A percentile compares a stretch with the other conserved stretches of the same genome.
These are phyloP conservation scores for Clupea harengus DNA, from an alignment of 2,113 vertebrate genomes.

Conservation along the genomic window DNA sequence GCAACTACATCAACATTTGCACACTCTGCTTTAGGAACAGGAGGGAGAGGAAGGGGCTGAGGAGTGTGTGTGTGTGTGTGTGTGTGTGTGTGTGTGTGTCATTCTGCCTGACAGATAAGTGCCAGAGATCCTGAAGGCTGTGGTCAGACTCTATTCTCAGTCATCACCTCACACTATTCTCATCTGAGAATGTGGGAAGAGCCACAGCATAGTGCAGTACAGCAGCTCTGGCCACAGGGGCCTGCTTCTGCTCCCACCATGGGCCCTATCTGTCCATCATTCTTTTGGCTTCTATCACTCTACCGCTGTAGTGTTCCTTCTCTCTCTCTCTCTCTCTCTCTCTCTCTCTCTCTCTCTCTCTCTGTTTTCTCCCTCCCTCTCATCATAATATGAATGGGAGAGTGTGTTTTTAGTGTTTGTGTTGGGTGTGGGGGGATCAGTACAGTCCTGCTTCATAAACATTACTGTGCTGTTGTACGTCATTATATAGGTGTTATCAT, in stretches of 20 bases:
- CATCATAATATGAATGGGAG: background rate
- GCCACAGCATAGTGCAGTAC: background rate
- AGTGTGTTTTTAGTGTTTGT: background rate
- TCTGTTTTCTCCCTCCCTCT: background rate
- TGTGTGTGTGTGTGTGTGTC: background rate
- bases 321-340: slow-evolving; percentile 22
- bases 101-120: slow-evolving; percentile 36
- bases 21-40: background rate
- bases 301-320: background rate
- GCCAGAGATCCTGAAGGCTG: slow-evolving; percentile 25
- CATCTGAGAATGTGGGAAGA: background rate
- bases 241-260: background rate
- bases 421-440: background rate
- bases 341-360: slow-evolving; percentile 48
- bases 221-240: background rate
- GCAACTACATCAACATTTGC: slow-evolving; percentile 55
- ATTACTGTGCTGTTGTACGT: background rate
- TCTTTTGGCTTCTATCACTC: slow-evolving; percentile 21
- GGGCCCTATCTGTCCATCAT: background rate
- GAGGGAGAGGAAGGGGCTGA: slow-evolving; percentile 31
- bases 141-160: slow-evolving; percentile 68
- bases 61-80: background rate
- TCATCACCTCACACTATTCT: background rate
- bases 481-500: background rate
- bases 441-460: background rate